Base-by-base conservation (phyloP, 2,113 vertebrate genomes). In the Chrysemys picta region DNA sequence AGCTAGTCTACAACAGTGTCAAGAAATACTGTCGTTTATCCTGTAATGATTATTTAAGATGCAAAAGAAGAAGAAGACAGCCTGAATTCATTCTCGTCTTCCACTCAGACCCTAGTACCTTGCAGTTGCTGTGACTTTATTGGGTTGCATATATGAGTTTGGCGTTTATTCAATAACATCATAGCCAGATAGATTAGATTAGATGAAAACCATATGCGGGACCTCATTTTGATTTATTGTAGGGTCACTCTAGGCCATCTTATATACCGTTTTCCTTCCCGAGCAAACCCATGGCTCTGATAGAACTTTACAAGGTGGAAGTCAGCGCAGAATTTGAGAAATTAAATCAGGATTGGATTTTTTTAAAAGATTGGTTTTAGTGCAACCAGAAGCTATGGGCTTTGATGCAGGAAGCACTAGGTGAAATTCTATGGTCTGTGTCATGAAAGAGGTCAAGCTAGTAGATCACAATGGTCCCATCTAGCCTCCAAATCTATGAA, bases 1-100 rank as follows among this genome's bases (percentile, higher is more conserved):
- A 89, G 57, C 90, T 89, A 17, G 85, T 92, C 54, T 96, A 85
- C 86, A 95, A 85, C 96, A 96, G 96, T 95, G 92, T 97, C 95
- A 96, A 93, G 87, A 84, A 97, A 91, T 50, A 75, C 90, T 93
- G 81, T 95, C 86, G 86, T 94, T 94, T 96, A 92, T 89, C 91
- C 92, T 92, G 52, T 89, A 65, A 59, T 69, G 95, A 89, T 95
- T 96, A 95, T 96, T 97, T 96, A 94, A 97, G 95, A 95, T 69
- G 31, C 80, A 45, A 0, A 0, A 96, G 5, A 10, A 76, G 22
- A 45, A 25, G 19, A 76, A 45, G 96, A 91, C 93, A 95, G 94
- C 75, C 96, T 96, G 95, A 96, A 94, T 97, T 78, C 80, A 94
- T 96, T 97, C 96, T 95, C 93, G 92, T 95, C 96, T 94, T 97